Evolutionary conservation across 2,797 vertebrate genomes (phyloP).

Genomic region (Spizella passerina): DNA sequence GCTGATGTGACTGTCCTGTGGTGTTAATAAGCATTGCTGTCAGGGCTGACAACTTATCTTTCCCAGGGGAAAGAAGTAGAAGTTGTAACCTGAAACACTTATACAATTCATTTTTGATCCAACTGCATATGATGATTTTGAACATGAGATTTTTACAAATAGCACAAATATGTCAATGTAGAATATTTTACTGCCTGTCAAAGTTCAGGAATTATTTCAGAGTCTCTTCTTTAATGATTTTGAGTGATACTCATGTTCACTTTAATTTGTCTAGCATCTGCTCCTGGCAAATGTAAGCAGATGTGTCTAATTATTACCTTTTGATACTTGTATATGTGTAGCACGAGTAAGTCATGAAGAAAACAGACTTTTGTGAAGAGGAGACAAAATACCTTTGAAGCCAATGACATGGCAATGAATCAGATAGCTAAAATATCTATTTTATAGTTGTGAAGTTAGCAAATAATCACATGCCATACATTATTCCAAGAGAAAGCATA

Average conservation of each 20-base stretch:
- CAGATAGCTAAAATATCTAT: background rate
- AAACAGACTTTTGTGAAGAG: slow-evolving; percentile 6
- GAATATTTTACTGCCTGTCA: background rate
- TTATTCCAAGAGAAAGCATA: slow-evolving; percentile 9
- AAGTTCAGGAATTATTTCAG: slow-evolving; percentile 15
- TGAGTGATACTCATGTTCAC: slow-evolving; percentile 42
- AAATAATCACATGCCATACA: slow-evolving; percentile 40
- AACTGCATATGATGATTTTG: background rate
- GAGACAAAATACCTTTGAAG: background rate
- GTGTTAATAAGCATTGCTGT: background rate
- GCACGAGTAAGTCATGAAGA: slow-evolving; percentile 19
- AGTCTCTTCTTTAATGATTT: slow-evolving; percentile 26
- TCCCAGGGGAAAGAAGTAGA: background rate
- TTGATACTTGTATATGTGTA: slow-evolving; percentile 2
- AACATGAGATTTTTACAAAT: background rate
- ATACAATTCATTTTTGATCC: background rate
- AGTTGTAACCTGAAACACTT: background rate
- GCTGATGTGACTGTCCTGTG: background rate
- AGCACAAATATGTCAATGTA: background rate
- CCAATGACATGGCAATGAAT: background rate
- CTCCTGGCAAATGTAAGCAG: slow-evolving; percentile 68
- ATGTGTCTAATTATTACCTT: slow-evolving; percentile 70
- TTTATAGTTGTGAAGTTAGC: slow-evolving; percentile 11
- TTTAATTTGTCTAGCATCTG: slow-evolving; percentile 74
- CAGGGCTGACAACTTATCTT: background rate